Evolutionary conservation across 2,113 vertebrate species (phyloP).

Genomic region (Spermophilus dauricus): DNA sequence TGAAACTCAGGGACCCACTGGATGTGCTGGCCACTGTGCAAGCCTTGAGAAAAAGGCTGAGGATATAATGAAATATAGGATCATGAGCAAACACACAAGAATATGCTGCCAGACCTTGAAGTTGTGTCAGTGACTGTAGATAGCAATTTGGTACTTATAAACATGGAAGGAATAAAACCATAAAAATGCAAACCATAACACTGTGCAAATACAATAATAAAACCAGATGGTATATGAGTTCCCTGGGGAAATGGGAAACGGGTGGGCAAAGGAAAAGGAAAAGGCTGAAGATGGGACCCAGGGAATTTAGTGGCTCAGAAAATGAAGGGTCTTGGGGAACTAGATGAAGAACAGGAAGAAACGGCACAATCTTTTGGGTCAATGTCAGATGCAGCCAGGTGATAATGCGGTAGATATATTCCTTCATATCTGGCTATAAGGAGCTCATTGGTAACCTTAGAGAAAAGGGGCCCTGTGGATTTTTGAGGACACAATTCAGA

Average conservation of each 20-base stretch:
- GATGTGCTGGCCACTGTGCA: neutral
- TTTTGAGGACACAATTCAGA: neutral
- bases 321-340: neutral
- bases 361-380: neutral
- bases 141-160: constrained; percentile 23
- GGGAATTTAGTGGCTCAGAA: neutral
- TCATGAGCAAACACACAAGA: constrained; percentile 43
- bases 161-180: neutral
- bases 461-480: neutral
- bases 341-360: neutral
- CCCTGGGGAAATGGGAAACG: neutral
- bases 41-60: neutral
- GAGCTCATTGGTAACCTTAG: neutral
- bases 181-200: constrained; percentile 37
- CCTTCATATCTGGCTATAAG: neutral
- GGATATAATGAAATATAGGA: constrained; percentile 7
- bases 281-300: neutral
- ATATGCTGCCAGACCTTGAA: constrained; percentile 12
- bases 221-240: neutral
- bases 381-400: neutral
- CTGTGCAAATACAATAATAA: constrained; percentile 22
- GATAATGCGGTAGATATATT: neutral
- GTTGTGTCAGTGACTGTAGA: neutral
- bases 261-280: neutral
- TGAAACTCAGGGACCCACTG: neutral